phyloP scores from a whole-genome alignment of 2,888 invertebrate genomes.

The Nematopogon swammerdamellus region DNA sequence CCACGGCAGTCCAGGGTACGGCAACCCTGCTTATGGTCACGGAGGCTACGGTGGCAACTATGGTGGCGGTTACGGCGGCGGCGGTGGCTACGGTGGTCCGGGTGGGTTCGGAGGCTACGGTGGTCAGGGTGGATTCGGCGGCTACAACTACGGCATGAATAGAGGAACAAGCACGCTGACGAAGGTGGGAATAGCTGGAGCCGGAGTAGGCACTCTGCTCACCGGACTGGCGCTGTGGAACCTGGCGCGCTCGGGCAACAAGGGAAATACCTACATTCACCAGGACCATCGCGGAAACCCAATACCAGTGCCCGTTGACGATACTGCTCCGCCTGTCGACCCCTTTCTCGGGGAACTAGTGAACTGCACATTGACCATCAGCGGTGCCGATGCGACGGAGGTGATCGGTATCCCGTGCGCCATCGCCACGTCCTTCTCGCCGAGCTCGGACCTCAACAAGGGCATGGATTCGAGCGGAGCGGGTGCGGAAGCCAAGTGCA shows the following conservation, averaged over 20 bases:
- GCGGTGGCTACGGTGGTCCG: slow-evolving; percentile 17
- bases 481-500: slow-evolving; percentile 31
- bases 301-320: slow-evolving; percentile 36
- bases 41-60: slow-evolving; percentile 13
- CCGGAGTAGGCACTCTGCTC: slow-evolving; percentile 43
- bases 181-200: slow-evolving; percentile 44
- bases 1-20: slow-evolving; percentile 8
- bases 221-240: slow-evolving; percentile 52
- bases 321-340: slow-evolving; percentile 26
- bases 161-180: slow-evolving; percentile 28
- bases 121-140: slow-evolving; percentile 38
- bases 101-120: slow-evolving; percentile 22
- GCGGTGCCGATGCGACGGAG: slow-evolving; percentile 34
- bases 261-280: slow-evolving; percentile 39
- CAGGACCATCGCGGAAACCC: slow-evolving; percentile 48
- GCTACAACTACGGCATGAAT: slow-evolving; percentile 24
- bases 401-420: slow-evolving; percentile 47
- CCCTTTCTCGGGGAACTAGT: slow-evolving; percentile 39
- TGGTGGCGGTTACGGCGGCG: slow-evolving; percentile 14
- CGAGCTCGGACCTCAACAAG: slow-evolving; percentile 36
- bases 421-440: slow-evolving; percentile 48
- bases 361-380: slow-evolving; percentile 46
- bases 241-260: slow-evolving; percentile 43
- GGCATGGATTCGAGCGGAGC: slow-evolving; percentile 17
- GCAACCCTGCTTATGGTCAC: slow-evolving; percentile 4